Conservation (phyloP, 1,140 invertebrate genomes). For the Bacillus rossius region DNA sequence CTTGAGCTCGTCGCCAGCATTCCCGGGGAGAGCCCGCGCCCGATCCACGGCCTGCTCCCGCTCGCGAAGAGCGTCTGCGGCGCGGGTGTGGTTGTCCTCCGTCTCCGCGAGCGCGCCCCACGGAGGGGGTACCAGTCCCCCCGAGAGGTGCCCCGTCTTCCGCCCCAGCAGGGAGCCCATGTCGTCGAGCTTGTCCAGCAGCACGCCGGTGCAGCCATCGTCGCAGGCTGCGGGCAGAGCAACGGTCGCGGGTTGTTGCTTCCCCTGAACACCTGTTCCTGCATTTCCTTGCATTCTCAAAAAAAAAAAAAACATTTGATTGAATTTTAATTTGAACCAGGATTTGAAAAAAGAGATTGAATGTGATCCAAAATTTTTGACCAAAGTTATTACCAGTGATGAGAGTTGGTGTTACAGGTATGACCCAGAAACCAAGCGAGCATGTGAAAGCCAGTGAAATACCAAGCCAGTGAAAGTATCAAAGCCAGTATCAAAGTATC, state of each 20-base stretch:
- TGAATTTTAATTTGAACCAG: neutral
- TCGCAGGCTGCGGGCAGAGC: conserved; percentile 64
- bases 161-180: conserved; percentile 48
- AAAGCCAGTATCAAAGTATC: too few species aligned
- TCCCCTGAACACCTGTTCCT: neutral
- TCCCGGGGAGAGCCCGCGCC: conserved; percentile 13
- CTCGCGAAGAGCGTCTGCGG: neutral
- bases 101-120: conserved; percentile 55
- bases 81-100: conserved; percentile 35
- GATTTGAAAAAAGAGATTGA: too few species aligned
- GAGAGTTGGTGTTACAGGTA: too few species aligned
- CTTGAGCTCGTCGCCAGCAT: conserved; percentile 23
- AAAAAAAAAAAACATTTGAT: too few species aligned
- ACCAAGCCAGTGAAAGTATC: neutral
- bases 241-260: neutral
- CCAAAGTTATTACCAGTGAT: too few species aligned
- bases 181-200: conserved; percentile 67
- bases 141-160: conserved; percentile 49
- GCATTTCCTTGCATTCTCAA: too few species aligned
- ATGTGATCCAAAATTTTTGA: too few species aligned
- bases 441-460: neutral
- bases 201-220: conserved; percentile 82
- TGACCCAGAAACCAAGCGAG: too few species aligned
- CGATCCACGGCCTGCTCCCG: neutral
- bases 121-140: conserved; percentile 66